These are phyloP conservation scores for Merodon equestris DNA, from an alignment of 2,888 invertebrate species.

Conservation along the genomic window DNA sequence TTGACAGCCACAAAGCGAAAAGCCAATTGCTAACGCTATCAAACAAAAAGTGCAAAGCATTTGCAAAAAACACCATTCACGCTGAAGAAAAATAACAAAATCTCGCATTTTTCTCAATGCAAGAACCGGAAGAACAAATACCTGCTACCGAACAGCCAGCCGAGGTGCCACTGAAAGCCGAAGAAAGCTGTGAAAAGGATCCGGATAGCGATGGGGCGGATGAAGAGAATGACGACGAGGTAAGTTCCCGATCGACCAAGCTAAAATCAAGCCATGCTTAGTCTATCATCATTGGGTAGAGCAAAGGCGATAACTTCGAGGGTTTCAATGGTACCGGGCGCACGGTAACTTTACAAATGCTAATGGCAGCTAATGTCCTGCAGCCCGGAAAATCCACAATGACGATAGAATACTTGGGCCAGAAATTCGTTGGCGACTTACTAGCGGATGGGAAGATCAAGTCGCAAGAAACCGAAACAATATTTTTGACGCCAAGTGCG, in stretches of 20 bases:
- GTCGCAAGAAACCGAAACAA: slow-evolving; percentile 91
- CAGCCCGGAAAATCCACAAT: slow-evolving; percentile 90
- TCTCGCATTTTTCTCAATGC: slow-evolving; percentile 42
- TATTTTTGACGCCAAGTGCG: slow-evolving; percentile 93
- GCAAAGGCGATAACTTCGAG: slow-evolving; percentile 76
- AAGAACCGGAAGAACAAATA: slow-evolving; percentile 61
- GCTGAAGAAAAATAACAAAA: slow-evolving; percentile 40
- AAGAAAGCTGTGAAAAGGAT: slow-evolving; percentile 77
- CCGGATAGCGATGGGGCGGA: slow-evolving; percentile 81
- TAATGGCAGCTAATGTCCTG: slow-evolving; percentile 90
- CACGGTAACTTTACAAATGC: slow-evolving; percentile 91
- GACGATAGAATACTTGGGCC: slow-evolving; percentile 95
- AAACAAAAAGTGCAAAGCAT: slow-evolving; percentile 63
- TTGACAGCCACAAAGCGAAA: slow-evolving; percentile 65
- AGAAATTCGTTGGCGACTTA: slow-evolving; percentile 92
- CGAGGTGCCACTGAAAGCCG: slow-evolving; percentile 44
- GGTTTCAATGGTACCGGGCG: slow-evolving; percentile 80
- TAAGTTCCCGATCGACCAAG: slow-evolving; percentile 58
- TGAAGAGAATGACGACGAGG: slow-evolving; percentile 82
- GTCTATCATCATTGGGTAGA: slow-evolving; percentile 42
- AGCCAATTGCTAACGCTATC: slow-evolving; percentile 61
- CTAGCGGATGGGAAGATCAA: slow-evolving; percentile 92
- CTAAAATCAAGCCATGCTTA: slow-evolving; percentile 39
- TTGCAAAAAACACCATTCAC: slow-evolving; percentile 38
- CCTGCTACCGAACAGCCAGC: slow-evolving; percentile 30